Evolutionary conservation across 2,797 vertebrate genomes (phyloP), one percentile per base, ranked within the genome.

Genomic region (Lerista edwardsae): DNA sequence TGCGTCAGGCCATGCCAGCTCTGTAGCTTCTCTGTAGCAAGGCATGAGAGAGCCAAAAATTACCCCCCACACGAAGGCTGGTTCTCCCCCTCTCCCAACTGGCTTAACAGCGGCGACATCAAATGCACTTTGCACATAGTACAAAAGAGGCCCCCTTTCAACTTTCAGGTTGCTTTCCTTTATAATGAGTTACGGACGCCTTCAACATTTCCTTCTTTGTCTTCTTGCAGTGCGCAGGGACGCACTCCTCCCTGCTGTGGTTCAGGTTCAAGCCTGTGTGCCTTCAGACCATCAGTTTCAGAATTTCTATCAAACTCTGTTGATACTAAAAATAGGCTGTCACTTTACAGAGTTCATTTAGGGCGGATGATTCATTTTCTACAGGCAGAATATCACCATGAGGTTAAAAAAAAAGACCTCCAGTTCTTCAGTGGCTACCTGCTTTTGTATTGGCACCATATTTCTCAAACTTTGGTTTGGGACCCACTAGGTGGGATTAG

Each of bases 1-100:
- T 7, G 39, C 17, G 21, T 36, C 39, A 77, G 6, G 6, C 25
- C 27, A 7, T 77, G 88, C 87, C 34, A 84, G 14, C 55, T 74
- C 85, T 77, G 27, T 88, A 67, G 23, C 81, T 85, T 51, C 62
- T 11, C 64, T 27, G 75, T 86, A 87, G 76, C 27, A 65, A 17
- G 34, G 88, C 64, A 39, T 12, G 1, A 27, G 1, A 27, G 11
- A 62, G 11, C 17, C 27, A 73, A 41, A 27, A 77, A 68, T 23
- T 74, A 84, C 78, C 75, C 86, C 47, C 83, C 82, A 82, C 83
- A 81, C 81, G 79, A 1, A 91, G 87, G 90, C 79, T 94, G 87
- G 84, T 19, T 62, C 36, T 36, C 41, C 36, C 36, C 75, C 41
- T 25, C 59, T 9, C 7, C 11, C n/a, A 77, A 62, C 36, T 77